Percentiles rank a stretch among this genome's conserved stretches.
Evolutionary conservation across 2,113 vertebrate genomes (phyloP).

Genomic region (Xyliphius kryptos): DNA sequence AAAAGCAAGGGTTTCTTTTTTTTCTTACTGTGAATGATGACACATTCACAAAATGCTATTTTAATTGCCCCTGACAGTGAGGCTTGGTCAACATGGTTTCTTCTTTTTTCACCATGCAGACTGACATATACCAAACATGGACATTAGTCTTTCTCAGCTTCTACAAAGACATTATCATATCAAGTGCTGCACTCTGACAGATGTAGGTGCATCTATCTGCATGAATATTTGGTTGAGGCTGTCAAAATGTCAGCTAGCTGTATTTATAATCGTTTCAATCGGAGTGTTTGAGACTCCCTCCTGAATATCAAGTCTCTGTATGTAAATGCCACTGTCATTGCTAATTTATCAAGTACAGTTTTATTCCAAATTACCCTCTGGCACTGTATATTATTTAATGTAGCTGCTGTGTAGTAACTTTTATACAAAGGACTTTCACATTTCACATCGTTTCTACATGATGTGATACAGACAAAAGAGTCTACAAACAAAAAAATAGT

Average conservation of each 20-base stretch:
- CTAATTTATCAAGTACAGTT: slow-evolving; percentile 59
- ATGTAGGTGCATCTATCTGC: slow-evolving; percentile 60
- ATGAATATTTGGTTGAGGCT: slow-evolving; percentile 59
- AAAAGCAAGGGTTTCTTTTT: not conserved
- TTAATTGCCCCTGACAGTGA: slow-evolving; percentile 25
- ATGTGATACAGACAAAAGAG: no score
- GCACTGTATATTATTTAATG: slow-evolving; percentile 26
- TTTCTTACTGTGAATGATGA: slow-evolving; percentile 12
- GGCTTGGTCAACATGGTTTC: not conserved
- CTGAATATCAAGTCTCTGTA: slow-evolving; percentile 57
- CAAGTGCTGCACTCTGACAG: slow-evolving; percentile 37
- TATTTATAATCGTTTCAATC: slow-evolving; percentile 60
- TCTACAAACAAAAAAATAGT: no score
- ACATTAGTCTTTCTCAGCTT: slow-evolving; percentile 24
- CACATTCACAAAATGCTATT: slow-evolving; percentile 29
- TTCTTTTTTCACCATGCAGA: slow-evolving; percentile 2
- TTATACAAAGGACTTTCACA: slow-evolving; percentile 11
- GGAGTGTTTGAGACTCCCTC: slow-evolving; percentile 49
- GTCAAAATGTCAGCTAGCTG: slow-evolving; percentile 60
- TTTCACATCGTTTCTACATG: slow-evolving; percentile 3
- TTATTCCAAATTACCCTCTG: slow-evolving; percentile 39
- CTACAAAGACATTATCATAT: slow-evolving; percentile 45
- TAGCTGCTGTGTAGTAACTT: slow-evolving; percentile 30
- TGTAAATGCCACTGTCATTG: slow-evolving; percentile 51
- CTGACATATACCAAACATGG: slow-evolving; percentile 11